Conservation (phyloP, 2,113 vertebrate genomes). For the Psittacara wagleri region DNA sequence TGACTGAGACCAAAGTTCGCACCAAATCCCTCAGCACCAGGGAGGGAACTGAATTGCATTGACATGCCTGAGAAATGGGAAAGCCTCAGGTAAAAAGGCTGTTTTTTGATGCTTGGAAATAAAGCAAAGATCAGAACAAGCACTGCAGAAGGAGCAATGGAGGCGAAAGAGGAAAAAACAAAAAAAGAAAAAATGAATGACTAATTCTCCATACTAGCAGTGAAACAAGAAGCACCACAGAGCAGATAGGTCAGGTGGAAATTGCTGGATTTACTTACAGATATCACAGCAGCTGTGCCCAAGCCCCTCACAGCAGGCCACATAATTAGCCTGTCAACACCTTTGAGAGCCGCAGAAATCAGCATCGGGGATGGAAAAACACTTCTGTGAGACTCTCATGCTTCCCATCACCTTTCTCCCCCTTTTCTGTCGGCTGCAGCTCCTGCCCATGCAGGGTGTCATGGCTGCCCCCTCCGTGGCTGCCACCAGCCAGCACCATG, state of each 20-base stretch:
- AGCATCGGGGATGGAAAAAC: not conserved
- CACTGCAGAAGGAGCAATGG: not conserved
- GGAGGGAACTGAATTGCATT: not conserved
- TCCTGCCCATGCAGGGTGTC: not conserved
- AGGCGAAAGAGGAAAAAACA: not conserved
- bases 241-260: not conserved
- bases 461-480: fast-evolving
- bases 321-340: not conserved
- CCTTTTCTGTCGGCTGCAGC: not conserved
- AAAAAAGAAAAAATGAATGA: not conserved
- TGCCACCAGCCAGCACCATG: not conserved
- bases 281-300: not conserved
- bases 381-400: not conserved
- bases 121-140: not conserved
- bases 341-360: not conserved
- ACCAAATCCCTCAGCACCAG: not conserved
- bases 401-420: not conserved
- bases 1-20: not conserved
- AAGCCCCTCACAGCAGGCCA: not conserved
- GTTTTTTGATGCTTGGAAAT: not conserved
- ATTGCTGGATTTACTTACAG: not conserved
- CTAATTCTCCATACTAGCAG: not conserved
- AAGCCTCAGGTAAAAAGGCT: not conserved
- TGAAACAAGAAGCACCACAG: not conserved
- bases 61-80: not conserved